Evolutionary conservation across 2,888 invertebrate genomes (phyloP).

Genomic region (Germaria angustata): DNA sequence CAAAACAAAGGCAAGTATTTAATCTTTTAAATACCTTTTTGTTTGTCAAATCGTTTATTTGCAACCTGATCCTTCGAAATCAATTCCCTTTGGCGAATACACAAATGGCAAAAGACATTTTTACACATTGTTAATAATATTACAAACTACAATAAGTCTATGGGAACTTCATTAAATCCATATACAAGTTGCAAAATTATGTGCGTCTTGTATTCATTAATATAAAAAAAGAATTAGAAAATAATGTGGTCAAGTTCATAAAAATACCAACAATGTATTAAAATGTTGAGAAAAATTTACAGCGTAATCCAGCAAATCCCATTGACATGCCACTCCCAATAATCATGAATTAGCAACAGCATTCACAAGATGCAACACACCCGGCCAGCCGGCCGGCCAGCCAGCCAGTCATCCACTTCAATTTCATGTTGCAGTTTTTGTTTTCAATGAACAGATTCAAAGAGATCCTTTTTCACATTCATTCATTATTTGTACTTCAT

Average conservation of each 20-base stretch:
- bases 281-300: constrained; percentile 54
- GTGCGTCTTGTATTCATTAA: background rate
- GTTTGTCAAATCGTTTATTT: constrained; percentile 23
- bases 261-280: constrained; percentile 41
- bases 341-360: background rate
- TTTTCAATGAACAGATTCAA: constrained; percentile 20
- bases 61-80: constrained; percentile 43
- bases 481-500: constrained; percentile 52
- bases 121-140: constrained; percentile 25
- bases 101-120: constrained; percentile 13
- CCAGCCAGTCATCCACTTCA: too few relatives aligned
- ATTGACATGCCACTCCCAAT: constrained; percentile 53
- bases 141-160: constrained; percentile 34
- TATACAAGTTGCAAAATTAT: constrained; percentile 39
- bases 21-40: constrained; percentile 34
- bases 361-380: background rate
- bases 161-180: constrained; percentile 76
- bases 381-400: too few relatives aligned
- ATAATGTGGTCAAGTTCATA: constrained; percentile 44
- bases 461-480: constrained; percentile 31
- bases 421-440: background rate
- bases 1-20: constrained; percentile 12
- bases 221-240: constrained; percentile 19
- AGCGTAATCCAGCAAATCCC: constrained; percentile 52
- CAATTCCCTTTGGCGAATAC: constrained; percentile 36